phyloP scores from a whole-genome alignment of 2,888 invertebrate genomes.

The Melanophora roralis region DNA sequence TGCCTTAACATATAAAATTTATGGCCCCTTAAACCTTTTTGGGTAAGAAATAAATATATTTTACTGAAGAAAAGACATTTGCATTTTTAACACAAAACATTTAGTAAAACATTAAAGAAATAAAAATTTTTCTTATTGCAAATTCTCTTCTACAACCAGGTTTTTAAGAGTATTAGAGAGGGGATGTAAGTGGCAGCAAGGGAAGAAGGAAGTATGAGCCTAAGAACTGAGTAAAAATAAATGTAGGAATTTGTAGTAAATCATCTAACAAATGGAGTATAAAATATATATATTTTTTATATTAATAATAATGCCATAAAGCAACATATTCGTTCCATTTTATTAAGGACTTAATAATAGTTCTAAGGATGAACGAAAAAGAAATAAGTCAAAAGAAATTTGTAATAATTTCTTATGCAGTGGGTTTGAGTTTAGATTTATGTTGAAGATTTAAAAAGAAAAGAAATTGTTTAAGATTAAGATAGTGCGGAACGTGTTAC shows the following conservation, averaged over 20 bases:
- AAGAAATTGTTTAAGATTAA: neutral
- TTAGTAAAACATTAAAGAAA: constrained; percentile 57
- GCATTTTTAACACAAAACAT: constrained; percentile 29
- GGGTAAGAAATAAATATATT: neutral
- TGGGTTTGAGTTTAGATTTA: neutral
- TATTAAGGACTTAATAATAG: constrained; percentile 56
- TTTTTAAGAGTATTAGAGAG: neutral
- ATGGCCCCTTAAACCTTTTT: constrained; percentile 36
- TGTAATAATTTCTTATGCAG: neutral
- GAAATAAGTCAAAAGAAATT: neutral
- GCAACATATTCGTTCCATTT: constrained; percentile 56
- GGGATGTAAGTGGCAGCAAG: neutral
- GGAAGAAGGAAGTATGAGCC: neutral
- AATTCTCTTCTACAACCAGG: neutral
- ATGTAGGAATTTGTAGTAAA: constrained; percentile 41
- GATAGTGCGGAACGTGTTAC: too few species aligned
- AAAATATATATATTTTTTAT: constrained; percentile 48
- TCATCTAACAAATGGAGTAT: constrained; percentile 57
- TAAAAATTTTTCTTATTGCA: constrained; percentile 14
- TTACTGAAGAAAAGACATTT: constrained; percentile 5
- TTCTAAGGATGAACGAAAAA: neutral
- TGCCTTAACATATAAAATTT: constrained; percentile 51
- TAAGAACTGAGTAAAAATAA: neutral
- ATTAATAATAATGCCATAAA: constrained; percentile 30
- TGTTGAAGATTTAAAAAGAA: neutral